Conservation (phyloP, 2,888 invertebrate genomes). For the Limenitis camilla region DNA sequence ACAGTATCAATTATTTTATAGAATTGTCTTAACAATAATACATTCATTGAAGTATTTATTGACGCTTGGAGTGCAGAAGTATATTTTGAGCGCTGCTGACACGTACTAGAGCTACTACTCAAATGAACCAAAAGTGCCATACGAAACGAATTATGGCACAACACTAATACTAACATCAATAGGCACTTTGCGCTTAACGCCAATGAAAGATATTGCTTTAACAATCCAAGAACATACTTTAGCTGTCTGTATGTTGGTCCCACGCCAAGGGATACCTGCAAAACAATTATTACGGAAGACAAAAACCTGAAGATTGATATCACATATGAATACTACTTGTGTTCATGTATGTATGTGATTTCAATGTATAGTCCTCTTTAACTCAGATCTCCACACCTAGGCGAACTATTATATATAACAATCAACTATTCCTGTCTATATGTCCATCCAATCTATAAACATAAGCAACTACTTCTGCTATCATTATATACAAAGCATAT, state of each 20-base stretch:
- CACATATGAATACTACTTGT: no score
- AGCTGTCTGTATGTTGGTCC: conserved; percentile 33
- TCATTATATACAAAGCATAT: conserved; percentile 18
- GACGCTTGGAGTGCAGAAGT: no score
- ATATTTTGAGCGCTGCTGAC: no score
- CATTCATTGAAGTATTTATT: no score
- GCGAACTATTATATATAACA: no score
- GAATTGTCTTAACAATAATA: no score
- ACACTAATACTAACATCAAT: conserved; percentile 37
- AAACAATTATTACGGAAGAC: conserved; percentile 7
- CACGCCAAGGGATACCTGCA: conserved; percentile 34
- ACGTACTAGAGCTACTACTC: conserved; percentile 4
- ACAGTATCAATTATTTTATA: no score
- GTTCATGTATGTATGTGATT: no score
- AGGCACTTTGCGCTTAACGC: conserved; percentile 47
- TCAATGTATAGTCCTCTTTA: not conserved
- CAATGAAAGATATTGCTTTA: conserved; percentile 34
- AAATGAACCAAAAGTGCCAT: conserved; percentile 13
- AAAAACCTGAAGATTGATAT: not conserved
- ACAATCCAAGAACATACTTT: conserved; percentile 21
- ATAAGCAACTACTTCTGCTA: conserved; percentile 16
- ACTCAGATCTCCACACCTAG: no score
- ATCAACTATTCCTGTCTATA: not conserved
- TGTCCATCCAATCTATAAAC: conserved; percentile 6
- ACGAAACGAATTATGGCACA: conserved; percentile 8